A percentile compares a stretch with the other conserved stretches of the same genome.
phyloP scores from a whole-genome alignment of 2,888 invertebrate genomes.

The Trichacis sp. region DNA sequence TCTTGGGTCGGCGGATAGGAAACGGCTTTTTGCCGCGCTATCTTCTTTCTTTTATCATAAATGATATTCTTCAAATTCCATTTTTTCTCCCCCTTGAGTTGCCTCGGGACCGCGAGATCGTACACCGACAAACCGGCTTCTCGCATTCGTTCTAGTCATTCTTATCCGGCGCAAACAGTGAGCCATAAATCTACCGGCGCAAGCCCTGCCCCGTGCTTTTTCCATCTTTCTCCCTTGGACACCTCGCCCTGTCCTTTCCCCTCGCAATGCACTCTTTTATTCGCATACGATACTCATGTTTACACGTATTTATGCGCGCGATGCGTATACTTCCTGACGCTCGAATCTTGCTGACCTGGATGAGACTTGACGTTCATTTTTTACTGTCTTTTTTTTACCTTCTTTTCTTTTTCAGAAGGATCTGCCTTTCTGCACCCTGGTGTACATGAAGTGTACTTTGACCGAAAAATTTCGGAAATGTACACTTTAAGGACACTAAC shows the following conservation, averaged over 20 bases:
- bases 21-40: constrained; percentile 12
- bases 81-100: constrained; percentile 21
- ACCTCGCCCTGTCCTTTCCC: constrained; percentile 9
- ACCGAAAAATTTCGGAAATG: too few relatives aligned
- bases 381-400: neutral
- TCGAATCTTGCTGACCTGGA: constrained; percentile 21
- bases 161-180: constrained; percentile 43
- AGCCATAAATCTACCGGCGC: constrained; percentile 41
- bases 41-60: constrained; percentile 26
- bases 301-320: constrained; percentile 43
- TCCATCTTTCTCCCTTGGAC: constrained; percentile 26
- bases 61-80: constrained; percentile 39
- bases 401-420: neutral
- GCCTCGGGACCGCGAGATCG: constrained; percentile 34
- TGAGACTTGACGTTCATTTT: neutral
- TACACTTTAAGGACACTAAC: too few relatives aligned
- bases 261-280: constrained; percentile 26
- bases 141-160: constrained; percentile 42
- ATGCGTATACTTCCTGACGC: constrained; percentile 29
- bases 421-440: too few relatives aligned
- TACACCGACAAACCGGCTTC: constrained; percentile 41
- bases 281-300: constrained; percentile 40
- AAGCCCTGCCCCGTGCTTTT: constrained; percentile 33
- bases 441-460: too few relatives aligned
- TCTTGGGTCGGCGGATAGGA: neutral